Evolutionary conservation across 2,888 invertebrate species (phyloP).

Genomic region (Petrophora chlorosata): DNA sequence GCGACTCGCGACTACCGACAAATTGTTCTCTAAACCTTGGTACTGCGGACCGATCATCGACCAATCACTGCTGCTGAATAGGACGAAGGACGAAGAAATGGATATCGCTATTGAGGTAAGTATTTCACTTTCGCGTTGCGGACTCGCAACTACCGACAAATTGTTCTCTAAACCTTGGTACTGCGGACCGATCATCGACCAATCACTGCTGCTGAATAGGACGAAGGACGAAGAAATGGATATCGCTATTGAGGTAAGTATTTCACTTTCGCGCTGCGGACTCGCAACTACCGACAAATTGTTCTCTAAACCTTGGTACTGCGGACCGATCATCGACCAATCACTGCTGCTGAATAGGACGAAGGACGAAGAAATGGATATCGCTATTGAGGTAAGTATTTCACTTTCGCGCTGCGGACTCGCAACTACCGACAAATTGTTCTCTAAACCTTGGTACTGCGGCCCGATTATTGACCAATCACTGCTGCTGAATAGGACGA

Average conservation of each 20-base stretch:
- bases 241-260: constrained; percentile 69
- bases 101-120: constrained; percentile 74
- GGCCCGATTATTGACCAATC: constrained; percentile 93
- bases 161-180: constrained; percentile 94
- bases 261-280: not conserved
- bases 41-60: constrained; percentile 93
- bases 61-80: constrained; percentile 92
- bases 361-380: constrained; percentile 42
- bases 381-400: constrained; percentile 70
- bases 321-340: constrained; percentile 92
- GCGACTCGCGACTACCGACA: constrained; percentile 92
- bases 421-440: constrained; percentile 70
- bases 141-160: not conserved
- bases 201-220: constrained; percentile 92
- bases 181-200: constrained; percentile 91
- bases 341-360: constrained; percentile 91
- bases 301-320: constrained; percentile 93
- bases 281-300: constrained; percentile 55
- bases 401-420: not conserved
- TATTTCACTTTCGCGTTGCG: not conserved
- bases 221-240: constrained; percentile 47
- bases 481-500: constrained; percentile 88
- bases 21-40: constrained; percentile 92
- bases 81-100: constrained; percentile 87
- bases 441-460: constrained; percentile 92